Conservation (phyloP, 2,888 invertebrate genomes). For the Drosophila affinis region DNA sequence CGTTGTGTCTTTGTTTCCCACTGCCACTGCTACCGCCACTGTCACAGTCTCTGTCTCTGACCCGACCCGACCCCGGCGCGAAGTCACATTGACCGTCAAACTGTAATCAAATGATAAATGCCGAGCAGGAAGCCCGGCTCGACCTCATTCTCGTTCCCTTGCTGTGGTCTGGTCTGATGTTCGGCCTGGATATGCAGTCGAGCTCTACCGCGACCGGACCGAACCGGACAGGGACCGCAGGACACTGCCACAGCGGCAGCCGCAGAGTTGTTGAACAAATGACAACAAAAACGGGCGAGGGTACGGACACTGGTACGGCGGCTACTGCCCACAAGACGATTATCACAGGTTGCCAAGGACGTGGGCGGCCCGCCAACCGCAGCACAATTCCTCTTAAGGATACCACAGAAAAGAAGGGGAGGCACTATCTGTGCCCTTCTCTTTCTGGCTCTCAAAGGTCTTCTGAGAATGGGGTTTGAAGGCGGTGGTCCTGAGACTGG, state of each 20-base stretch:
- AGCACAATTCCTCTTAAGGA: constrained; percentile 58
- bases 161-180: not conserved
- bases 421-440: constrained; percentile 27
- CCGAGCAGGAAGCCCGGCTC: constrained; percentile 44
- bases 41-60: constrained; percentile 1
- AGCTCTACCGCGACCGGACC: not conserved
- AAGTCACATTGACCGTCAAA: constrained; percentile 71
- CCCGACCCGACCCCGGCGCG: constrained; percentile 25
- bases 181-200: constrained; percentile 14
- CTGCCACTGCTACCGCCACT: not conserved
- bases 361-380: constrained; percentile 48
- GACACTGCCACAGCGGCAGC: constrained; percentile 19
- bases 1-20: constrained; percentile 14
- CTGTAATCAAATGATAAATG: constrained; percentile 78
- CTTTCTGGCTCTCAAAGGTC: constrained; percentile 19
- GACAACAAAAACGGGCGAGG: constrained; percentile 44
- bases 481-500: not conserved
- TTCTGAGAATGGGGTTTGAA: constrained; percentile 13
- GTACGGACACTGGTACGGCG: constrained; percentile 1
- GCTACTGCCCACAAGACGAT: constrained; percentile 73
- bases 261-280: constrained; percentile 46
- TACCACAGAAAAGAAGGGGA: constrained; percentile 2
- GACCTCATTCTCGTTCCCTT: constrained; percentile 5
- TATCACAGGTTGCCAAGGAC: constrained; percentile 70
- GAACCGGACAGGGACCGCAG: not conserved